Evolutionary conservation across 1,140 invertebrate species (phyloP), one percentile per base, ranked within the genome.

Genomic region (Chelonus insularis): DNA sequence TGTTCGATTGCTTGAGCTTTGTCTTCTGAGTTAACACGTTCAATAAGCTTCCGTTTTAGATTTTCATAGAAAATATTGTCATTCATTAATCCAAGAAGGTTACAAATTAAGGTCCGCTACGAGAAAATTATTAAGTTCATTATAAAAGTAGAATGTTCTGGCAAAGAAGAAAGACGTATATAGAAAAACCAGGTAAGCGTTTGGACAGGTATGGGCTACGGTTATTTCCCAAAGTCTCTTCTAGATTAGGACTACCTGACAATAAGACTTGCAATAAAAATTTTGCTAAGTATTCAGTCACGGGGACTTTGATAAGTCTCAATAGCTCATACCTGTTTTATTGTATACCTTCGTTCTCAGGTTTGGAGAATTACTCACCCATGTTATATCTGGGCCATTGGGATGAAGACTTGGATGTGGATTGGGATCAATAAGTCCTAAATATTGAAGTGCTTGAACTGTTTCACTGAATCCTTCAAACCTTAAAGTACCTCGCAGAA

Each of bases 301-400:
- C n/a, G n/a, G n/a, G n/a, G n/a, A n/a, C n/a, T n/a, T n/a, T n/a
- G n/a, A n/a, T n/a, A n/a, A n/a, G n/a, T n/a, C n/a, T n/a, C n/a
- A n/a, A n/a, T n/a, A n/a, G n/a, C n/a, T n/a, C n/a, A n/a, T n/a
- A n/a, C n/a, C n/a, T n/a, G n/a, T n/a, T n/a, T n/a, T n/a, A n/a
- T n/a, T n/a, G n/a, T n/a, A n/a, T n/a, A n/a, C n/a, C n/a, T n/a
- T n/a, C n/a, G n/a, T n/a, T n/a, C n/a, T n/a, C n/a, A n/a, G n/a
- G n/a, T n/a, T n/a, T n/a, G n/a, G n/a, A n/a, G n/a, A 34, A 52
- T 8, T 29, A 67, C 75, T 78, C 84, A 94, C 91, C 97, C 97
- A 99, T 4, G 96, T 97, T 4, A 99, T 91, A 62, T 97, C 93
- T 1, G 97, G 96, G 56, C 97, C 97, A 69, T 91, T 92, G 0